Evolutionary conservation across 1,140 invertebrate species (phyloP).

Genomic region (Bradysia coprophila): DNA sequence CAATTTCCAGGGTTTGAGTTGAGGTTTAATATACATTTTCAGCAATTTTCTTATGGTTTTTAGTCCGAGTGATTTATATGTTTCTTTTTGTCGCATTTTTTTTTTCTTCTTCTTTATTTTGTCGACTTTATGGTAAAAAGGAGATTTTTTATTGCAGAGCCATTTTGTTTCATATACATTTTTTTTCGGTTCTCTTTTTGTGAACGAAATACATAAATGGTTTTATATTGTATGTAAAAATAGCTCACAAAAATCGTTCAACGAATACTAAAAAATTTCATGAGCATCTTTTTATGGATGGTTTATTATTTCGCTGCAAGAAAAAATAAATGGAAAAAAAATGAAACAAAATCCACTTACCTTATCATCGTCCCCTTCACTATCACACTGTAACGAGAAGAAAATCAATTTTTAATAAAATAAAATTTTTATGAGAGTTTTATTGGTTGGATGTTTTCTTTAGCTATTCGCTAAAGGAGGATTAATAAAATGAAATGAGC

Average conservation of each 20-base stretch:
- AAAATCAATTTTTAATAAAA: slow-evolving; percentile 7
- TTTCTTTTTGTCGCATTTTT: no score
- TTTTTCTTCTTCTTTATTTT: no score
- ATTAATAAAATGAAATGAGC: no score
- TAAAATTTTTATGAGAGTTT: slow-evolving; percentile 9
- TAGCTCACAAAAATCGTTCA: no score
- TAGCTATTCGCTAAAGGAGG: no score
- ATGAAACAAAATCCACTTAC: slow-evolving; percentile 26
- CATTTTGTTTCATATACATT: not conserved
- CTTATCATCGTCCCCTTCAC: slow-evolving; percentile 73
- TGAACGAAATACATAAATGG: no score
- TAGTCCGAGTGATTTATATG: not conserved
- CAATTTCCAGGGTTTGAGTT: no score
- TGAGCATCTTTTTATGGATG: not conserved
- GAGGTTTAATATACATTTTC: not conserved
- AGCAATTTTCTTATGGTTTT: not conserved
- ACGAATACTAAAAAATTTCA: not conserved
- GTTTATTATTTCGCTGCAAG: no score
- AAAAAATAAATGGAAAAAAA: not conserved
- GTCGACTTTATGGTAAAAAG: no score
- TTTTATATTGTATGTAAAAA: no score
- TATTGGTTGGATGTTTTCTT: no score
- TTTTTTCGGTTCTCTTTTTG: no score
- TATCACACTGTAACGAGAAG: slow-evolving; percentile 66
- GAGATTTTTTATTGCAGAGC: not conserved